phyloP scores from a whole-genome alignment of 1,140 invertebrate species.

The Phortica variegata region DNA sequence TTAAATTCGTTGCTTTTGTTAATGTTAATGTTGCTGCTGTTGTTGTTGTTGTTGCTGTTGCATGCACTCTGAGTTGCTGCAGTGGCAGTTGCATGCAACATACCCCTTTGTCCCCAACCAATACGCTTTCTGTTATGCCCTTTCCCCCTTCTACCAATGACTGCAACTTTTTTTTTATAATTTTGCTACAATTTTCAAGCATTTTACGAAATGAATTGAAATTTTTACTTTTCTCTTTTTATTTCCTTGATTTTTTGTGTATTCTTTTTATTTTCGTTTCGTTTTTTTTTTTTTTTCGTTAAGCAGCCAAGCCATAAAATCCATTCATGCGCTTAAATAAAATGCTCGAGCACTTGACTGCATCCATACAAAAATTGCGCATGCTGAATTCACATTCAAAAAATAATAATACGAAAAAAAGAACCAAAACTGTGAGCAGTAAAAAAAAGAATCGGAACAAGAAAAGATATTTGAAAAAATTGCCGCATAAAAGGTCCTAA shows the following conservation, averaged over 20 bases:
- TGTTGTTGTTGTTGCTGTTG: no score
- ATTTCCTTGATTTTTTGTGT: constrained; percentile 10
- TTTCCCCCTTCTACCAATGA: constrained; percentile 2
- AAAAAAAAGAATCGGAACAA: constrained; percentile 9
- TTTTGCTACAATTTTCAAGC: constrained; percentile 53
- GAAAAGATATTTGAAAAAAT: neutral
- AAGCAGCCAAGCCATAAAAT: constrained; percentile 44
- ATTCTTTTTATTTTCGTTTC: constrained; percentile 1
- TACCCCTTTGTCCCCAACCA: constrained; percentile 31
- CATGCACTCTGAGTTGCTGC: no score
- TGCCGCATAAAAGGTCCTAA: constrained; percentile 36
- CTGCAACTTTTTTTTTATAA: constrained; percentile 45
- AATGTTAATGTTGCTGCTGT: no score
- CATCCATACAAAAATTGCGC: constrained; percentile 47
- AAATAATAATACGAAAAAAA: neutral
- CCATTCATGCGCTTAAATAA: constrained; percentile 57
- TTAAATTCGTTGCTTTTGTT: no score
- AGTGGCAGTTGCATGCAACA: constrained; percentile 31
- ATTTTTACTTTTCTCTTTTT: constrained; percentile 24
- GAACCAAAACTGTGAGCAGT: no score
- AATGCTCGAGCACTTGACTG: constrained; percentile 57
- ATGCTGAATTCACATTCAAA: no score
- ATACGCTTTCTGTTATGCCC: no score
- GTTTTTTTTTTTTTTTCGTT: constrained; percentile 20
- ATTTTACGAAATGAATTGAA: constrained; percentile 55